Percentiles rank a stretch among this genome's conserved stretches.
These are phyloP conservation scores for Acomys russatus DNA, from an alignment of 2,797 vertebrate species.

Conservation along the genomic window DNA sequence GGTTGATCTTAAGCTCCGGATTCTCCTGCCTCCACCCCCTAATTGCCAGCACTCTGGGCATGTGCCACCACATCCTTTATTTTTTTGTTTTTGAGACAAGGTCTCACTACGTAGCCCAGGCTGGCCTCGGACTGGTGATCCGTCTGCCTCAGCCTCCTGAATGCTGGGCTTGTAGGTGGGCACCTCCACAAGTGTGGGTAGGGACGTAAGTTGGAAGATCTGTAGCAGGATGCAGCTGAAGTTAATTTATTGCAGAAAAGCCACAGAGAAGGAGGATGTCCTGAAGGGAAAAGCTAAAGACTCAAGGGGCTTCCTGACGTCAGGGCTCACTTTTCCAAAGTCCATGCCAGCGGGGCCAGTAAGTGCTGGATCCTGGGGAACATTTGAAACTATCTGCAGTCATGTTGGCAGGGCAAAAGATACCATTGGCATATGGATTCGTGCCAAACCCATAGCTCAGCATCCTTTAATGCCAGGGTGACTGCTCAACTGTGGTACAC, in stretches of 20 bases:
- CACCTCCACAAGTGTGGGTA: not conserved
- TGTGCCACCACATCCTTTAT: not conserved
- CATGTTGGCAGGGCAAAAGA: not conserved
- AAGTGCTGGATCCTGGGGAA: not conserved
- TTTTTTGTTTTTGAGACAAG: not conserved
- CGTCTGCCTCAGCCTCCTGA: not conserved
- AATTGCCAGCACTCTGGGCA: not conserved
- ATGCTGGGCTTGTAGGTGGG: not conserved
- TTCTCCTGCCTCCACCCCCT: not conserved
- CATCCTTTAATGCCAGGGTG: not conserved
- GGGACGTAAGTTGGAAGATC: not conserved
- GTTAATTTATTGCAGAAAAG: constrained; percentile 17
- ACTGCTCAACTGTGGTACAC: fast-evolving
- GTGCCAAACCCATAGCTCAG: not conserved
- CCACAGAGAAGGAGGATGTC: constrained; percentile 3
- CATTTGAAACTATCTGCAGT: not conserved
- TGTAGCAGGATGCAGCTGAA: not conserved
- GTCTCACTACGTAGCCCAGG: not conserved
- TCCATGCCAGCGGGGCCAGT: not conserved
- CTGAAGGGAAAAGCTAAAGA: not conserved
- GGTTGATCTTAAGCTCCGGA: not conserved
- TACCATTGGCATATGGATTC: not conserved
- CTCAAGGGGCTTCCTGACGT: not conserved
- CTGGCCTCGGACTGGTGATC: not conserved
- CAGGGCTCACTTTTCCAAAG: not conserved